Evolutionary conservation across 2,888 invertebrate species (phyloP).

Genomic region (Drosophila mimica): DNA sequence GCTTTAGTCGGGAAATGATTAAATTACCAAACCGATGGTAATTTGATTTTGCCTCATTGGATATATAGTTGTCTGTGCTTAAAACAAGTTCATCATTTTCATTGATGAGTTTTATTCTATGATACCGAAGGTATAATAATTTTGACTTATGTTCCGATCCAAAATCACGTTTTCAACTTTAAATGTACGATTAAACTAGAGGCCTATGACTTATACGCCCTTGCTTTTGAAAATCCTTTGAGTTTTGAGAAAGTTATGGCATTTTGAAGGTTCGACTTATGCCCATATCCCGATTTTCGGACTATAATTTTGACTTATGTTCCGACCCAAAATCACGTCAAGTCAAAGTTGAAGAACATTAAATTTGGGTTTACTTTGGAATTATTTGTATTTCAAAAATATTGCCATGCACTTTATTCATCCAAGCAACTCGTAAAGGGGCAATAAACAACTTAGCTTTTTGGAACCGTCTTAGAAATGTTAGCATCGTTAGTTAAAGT

Average conservation of each 20-base stretch:
- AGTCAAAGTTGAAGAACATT: too few relatives aligned
- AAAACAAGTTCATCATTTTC: not conserved
- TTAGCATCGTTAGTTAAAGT: not conserved
- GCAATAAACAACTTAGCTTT: not conserved
- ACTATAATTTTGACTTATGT: too few relatives aligned
- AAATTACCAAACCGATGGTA: not conserved
- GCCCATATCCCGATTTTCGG: too few relatives aligned
- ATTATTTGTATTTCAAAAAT: not conserved
- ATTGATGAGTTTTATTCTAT: not conserved
- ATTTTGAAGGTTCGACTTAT: too few relatives aligned
- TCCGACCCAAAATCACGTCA: too few relatives aligned
- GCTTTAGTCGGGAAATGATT: not conserved
- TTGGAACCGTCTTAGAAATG: not conserved
- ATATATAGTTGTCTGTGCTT: not conserved
- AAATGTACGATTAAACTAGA: too few relatives aligned
- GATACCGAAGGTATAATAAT: too few relatives aligned
- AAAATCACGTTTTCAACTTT: too few relatives aligned
- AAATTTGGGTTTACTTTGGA: not conserved
- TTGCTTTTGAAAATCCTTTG: too few relatives aligned
- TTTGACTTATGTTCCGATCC: too few relatives aligned
- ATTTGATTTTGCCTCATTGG: not conserved
- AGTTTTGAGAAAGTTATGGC: too few relatives aligned
- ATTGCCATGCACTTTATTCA: not conserved
- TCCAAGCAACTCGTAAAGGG: not conserved
- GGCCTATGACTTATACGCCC: too few relatives aligned